phyloP scores from a whole-genome alignment of 2,113 vertebrate genomes.

The Andinoacara biseriatus region DNA sequence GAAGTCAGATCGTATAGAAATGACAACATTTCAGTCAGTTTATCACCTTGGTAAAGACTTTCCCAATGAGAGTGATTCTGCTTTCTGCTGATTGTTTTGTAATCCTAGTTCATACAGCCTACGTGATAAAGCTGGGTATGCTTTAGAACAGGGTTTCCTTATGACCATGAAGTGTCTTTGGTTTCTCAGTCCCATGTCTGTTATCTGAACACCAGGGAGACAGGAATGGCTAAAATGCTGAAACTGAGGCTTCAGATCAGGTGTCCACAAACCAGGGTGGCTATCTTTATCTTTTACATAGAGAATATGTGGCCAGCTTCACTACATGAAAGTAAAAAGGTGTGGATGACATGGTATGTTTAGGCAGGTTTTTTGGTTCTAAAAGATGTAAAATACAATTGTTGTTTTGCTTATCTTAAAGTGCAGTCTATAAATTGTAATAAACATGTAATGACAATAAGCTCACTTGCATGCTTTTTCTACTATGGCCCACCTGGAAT shows the following conservation, averaged over 20 bases:
- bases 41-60: not conserved
- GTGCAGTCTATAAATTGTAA: no score
- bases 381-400: no score
- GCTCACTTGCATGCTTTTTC: no score
- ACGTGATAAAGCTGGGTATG: not conserved
- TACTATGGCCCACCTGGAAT: no score
- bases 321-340: no score
- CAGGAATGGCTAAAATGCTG: not conserved
- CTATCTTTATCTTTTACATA: not conserved
- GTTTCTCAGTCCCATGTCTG: accelerated
- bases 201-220: not conserved
- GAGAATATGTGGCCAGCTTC: no score
- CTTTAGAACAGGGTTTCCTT: not conserved
- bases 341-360: no score
- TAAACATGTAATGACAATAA: no score
- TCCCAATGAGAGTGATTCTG: not conserved
- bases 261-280: not conserved
- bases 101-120: not conserved
- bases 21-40: not conserved
- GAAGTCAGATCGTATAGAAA: accelerated
- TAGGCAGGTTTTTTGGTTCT: no score
- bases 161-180: not conserved
- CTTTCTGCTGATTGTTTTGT: not conserved
- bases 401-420: no score
- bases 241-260: not conserved